Evolutionary conservation across 1,140 invertebrate genomes (phyloP), one percentile per base, ranked within the genome.

Genomic region (Zaprionus gabonicus): DNA sequence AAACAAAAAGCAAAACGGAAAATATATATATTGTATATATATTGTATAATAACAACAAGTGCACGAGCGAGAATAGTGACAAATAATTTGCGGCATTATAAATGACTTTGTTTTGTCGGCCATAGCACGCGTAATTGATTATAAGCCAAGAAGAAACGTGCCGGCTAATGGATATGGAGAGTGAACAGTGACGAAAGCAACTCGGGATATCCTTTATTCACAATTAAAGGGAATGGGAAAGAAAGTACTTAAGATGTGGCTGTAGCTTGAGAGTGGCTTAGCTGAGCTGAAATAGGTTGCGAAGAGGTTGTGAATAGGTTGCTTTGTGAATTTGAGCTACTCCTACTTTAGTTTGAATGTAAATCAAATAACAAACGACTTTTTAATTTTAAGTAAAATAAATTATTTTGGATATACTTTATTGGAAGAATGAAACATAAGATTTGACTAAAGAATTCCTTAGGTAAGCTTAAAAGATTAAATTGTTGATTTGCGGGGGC

Each of bases 81-180:
- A 87, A 87, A 88, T 87, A 88, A 88, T 87, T 87, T 77, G 69
- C 38, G 56, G 65, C 80, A 88, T 88, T 76, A 87, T 87, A 87
- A 87, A 87, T 87, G 84, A 87, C 78, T 83, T 87, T 87, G 84
- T 88, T 87, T 87, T 88, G 66, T 41, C 72, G 53, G 62, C 58
- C 78, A 51, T 67, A 51, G 60, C 71, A 27, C 55, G 75, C 72
- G 75, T 87, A 88, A 88, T 87, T 88, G 81, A 87, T 88, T 78
- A 70, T 71, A 27, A 13, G 46, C 60, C 49, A 62, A 56, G 25
- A 78, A 63, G 55, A 67, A 62, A 71, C 60, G 49, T 58, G 57
- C 46, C 65, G 70, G 31, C 41, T 41, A 62, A 62, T 62, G 72
- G 17, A 23, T 23, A 53, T 58, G 23, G 23, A 65, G 63, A 41